Percentiles rank a stretch among this genome's conserved stretches.
Conservation (phyloP, 2,113 vertebrate species). For the Solenodon paradoxus region DNA sequence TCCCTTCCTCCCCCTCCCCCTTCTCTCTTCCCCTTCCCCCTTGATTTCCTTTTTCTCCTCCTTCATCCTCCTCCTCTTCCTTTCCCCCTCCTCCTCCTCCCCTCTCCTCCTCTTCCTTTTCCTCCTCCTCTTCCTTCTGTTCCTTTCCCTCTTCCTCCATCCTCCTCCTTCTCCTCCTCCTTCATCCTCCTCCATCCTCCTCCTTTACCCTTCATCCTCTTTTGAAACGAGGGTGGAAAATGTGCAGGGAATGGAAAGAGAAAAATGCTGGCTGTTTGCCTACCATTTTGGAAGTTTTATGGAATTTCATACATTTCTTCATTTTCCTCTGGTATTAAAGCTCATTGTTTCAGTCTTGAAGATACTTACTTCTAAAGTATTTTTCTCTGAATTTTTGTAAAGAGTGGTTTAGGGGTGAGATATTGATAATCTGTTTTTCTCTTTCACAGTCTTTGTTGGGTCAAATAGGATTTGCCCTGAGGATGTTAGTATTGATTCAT, state of each 20-base stretch:
- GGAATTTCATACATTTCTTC: slow-evolving; percentile 15
- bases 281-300: slow-evolving; percentile 38
- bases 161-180: not conserved
- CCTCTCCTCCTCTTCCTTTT: too few species aligned
- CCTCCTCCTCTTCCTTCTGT: not conserved
- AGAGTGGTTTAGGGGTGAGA: not conserved
- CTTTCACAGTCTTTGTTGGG: not conserved
- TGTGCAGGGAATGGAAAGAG: slow-evolving; percentile 9
- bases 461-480: not conserved
- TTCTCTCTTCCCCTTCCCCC: too few species aligned
- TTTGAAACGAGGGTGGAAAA: slow-evolving; percentile 18
- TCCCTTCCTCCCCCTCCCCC: not conserved
- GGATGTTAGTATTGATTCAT: slow-evolving; percentile 2
- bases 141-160: not conserved
- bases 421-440: slow-evolving; percentile 18
- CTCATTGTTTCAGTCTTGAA: not conserved
- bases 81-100: not conserved
- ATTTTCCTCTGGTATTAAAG: slow-evolving; percentile 18
- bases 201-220: not conserved
- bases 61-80: not conserved
- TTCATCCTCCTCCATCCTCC: not conserved
- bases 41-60: too few species aligned
- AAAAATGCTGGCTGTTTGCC: slow-evolving; percentile 29
- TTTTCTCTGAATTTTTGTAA: slow-evolving; percentile 41
- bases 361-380: slow-evolving; percentile 51